These are phyloP conservation scores for Ectemnius cavifrons DNA, from an alignment of 2,888 invertebrate genomes.

Conservation along the genomic window DNA sequence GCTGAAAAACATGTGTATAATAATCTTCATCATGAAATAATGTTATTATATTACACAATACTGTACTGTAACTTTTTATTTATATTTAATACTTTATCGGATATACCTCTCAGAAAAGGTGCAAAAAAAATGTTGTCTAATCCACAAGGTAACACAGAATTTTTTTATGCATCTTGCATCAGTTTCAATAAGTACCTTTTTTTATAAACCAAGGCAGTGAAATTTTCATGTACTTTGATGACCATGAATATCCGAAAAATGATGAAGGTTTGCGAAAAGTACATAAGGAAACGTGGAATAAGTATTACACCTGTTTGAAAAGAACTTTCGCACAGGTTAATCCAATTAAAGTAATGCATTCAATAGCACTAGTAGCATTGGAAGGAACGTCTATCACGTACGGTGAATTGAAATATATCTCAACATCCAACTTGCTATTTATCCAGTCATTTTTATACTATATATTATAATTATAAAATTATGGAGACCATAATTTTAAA, in stretches of 20 bases:
- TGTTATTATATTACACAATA: too few relatives aligned
- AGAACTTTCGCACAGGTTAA: slow-evolving; percentile 73
- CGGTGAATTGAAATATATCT: slow-evolving; percentile 20
- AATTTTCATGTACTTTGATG: slow-evolving; percentile 62
- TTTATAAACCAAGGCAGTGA: slow-evolving; percentile 41
- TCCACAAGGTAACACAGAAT: neutral
- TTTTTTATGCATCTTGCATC: slow-evolving; percentile 6
- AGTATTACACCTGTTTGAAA: slow-evolving; percentile 80
- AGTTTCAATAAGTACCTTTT: slow-evolving; percentile 9
- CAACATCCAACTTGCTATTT: neutral
- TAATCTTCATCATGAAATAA: too few relatives aligned
- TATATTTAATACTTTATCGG: too few relatives aligned
- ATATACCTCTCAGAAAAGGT: slow-evolving; percentile 20
- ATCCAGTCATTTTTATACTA: too few relatives aligned
- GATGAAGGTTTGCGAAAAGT: slow-evolving; percentile 74
- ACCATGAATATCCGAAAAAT: slow-evolving; percentile 78
- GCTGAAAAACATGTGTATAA: too few relatives aligned
- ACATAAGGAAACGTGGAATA: slow-evolving; percentile 78
- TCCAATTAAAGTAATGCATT: slow-evolving; percentile 72
- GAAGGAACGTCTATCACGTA: slow-evolving; percentile 79
- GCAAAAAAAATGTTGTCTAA: slow-evolving; percentile 25
- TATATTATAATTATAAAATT: slow-evolving; percentile 10
- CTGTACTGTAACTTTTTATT: too few relatives aligned
- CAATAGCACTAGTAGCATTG: slow-evolving; percentile 75
- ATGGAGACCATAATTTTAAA: neutral